Evolutionary conservation across 2,113 vertebrate genomes (phyloP).

Genomic region (Vireo altiloquus): DNA sequence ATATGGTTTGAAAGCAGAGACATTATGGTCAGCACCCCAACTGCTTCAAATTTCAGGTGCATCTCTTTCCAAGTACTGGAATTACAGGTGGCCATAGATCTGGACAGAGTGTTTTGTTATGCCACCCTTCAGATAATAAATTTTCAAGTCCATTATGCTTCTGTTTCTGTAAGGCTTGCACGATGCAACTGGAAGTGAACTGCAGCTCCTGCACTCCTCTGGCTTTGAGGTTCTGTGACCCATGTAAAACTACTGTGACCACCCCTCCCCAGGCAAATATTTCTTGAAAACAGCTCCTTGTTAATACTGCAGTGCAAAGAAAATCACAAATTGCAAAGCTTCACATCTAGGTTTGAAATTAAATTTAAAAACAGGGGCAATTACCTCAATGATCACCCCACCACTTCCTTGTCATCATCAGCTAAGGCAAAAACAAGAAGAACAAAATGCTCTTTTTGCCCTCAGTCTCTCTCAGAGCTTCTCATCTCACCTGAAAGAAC

Average conservation of each 20-base stretch:
- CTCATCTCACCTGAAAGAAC: neutral
- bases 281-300: neutral
- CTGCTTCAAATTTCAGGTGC: neutral
- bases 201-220: neutral
- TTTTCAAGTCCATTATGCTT: neutral
- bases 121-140: neutral
- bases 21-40: neutral
- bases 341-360: neutral
- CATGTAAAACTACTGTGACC: neutral
- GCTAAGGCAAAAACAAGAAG: neutral
- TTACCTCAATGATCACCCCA: neutral
- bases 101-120: neutral
- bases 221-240: neutral
- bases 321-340: neutral
- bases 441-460: neutral
- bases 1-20: fast-evolving
- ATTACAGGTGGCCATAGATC: neutral
- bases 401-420: neutral
- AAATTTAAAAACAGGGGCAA: neutral
- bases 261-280: neutral
- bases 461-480: neutral
- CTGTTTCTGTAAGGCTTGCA: neutral
- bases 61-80: neutral
- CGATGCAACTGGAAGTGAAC: neutral
- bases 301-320: neutral